Evolutionary conservation across 2,888 invertebrate species (phyloP), one percentile per base, ranked within the genome.

Genomic region (Quadriops clusia): DNA sequence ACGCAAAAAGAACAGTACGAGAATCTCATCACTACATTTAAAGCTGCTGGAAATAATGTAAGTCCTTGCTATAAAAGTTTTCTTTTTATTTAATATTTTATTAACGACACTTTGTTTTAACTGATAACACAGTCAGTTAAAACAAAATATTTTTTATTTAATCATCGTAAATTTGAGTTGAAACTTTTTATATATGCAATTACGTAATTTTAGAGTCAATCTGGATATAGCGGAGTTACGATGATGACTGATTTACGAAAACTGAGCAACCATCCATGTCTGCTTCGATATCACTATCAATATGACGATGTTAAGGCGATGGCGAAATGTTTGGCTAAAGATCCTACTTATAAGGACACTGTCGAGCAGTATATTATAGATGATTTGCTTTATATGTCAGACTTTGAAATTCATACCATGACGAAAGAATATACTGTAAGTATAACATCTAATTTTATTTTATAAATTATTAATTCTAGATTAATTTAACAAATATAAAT

Each of bases 181-280:
- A 6, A 16, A 12, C 12, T 16, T 31, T 17, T 9, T 16, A 15
- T 37, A 17, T 25, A 10, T n/a, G 20, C n/a, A 12, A 26, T 11
- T 14, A 40, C 17, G 43, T 68, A 2, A 68, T 66, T 13, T 63
- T 60, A 2, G 72, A 74, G n/a, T n/a, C n/a, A n/a, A n/a, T n/a
- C n/a, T n/a, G n/a, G n/a, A 16, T 70, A 72, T 35, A 74, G 69
- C 34, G 79, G 80, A 27, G 70, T 79, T 54, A 70, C 78, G 1
- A 83, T 89, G 67, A 80, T 93, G 77, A 91, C 93, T 79, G 85
- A 91, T 56, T 73, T 97, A 61, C 68, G 95, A 2, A 94, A 93
- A 58, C 67, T 86, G 12, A 87, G 94, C 18, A 95, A 95, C 64
- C 97, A 97, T 61, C 93, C 94, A 0, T 64, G 93, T 6, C 66